A percentile compares a stretch with the other conserved stretches of the same genome.
These are phyloP conservation scores for Kradibia gibbosae DNA, from an alignment of 1,140 invertebrate species.

Conservation along the genomic window DNA sequence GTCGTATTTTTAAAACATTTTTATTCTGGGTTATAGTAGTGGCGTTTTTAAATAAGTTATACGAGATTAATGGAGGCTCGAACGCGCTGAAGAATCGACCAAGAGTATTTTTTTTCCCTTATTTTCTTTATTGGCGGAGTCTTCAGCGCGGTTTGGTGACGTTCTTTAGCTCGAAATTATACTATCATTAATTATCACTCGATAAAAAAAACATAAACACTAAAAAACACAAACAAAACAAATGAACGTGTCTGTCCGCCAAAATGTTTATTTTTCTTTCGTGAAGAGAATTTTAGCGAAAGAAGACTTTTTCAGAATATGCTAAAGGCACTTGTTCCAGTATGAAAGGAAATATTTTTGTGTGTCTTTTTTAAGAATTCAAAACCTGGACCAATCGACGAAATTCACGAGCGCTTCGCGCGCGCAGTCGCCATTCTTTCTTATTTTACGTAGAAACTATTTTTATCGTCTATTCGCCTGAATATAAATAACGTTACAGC, in stretches of 20 bases:
- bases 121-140: too few species aligned
- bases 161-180: slow-evolving; percentile 12
- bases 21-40: not conserved
- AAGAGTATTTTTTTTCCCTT: not conserved
- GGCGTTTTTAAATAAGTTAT: not conserved
- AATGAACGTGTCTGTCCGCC: not conserved
- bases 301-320: slow-evolving; percentile 38
- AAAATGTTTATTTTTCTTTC: slow-evolving; percentile 4
- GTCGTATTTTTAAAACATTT: slow-evolving; percentile 3
- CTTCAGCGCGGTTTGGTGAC: slow-evolving; percentile 42
- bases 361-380: slow-evolving; percentile 48
- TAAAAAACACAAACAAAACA: not conserved
- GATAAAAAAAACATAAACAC: not conserved
- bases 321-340: slow-evolving; percentile 28
- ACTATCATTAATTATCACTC: not conserved
- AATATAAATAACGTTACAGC: too few species aligned
- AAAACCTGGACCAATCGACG: slow-evolving; percentile 45
- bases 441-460: too few species aligned
- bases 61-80: slow-evolving; percentile 16
- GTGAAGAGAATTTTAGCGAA: slow-evolving; percentile 25
- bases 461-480: too few species aligned
- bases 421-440: slow-evolving; percentile 20
- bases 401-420: slow-evolving; percentile 29
- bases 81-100: slow-evolving; percentile 36
- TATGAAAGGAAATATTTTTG: slow-evolving; percentile 42